These are phyloP conservation scores for Lepidonotus clava DNA, from an alignment of 2,888 invertebrate genomes.

Conservation along the genomic window DNA sequence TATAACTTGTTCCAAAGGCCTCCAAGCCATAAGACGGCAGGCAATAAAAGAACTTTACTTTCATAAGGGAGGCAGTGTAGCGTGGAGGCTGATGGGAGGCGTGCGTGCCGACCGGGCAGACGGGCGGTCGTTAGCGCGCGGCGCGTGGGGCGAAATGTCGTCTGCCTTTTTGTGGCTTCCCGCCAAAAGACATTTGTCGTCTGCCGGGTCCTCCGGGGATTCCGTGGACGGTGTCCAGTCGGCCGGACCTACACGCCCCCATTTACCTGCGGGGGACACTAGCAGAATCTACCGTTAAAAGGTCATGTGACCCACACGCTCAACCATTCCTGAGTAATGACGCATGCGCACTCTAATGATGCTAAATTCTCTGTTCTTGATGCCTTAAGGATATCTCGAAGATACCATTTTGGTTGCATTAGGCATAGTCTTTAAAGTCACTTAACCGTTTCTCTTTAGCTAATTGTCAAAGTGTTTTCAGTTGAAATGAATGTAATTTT, in stretches of 20 bases:
- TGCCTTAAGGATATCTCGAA: neutral
- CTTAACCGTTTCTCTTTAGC: too few relatives aligned
- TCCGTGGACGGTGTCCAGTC: neutral
- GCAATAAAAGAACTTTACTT: too few relatives aligned
- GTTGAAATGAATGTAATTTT: too few relatives aligned
- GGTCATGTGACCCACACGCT: neutral
- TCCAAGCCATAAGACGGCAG: too few relatives aligned
- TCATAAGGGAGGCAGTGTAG: too few relatives aligned
- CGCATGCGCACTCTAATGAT: neutral
- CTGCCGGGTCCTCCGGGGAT: neutral
- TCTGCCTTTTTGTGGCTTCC: neutral
- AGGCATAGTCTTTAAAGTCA: neutral
- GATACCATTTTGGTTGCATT: neutral
- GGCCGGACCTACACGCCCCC: neutral
- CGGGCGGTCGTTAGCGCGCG: too few relatives aligned
- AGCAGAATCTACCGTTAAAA: neutral
- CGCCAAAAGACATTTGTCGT: constrained; percentile 1
- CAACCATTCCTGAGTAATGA: neutral
- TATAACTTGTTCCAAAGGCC: too few relatives aligned
- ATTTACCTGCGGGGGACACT: neutral
- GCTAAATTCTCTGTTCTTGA: neutral
- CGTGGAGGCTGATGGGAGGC: too few relatives aligned
- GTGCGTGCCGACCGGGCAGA: too few relatives aligned
- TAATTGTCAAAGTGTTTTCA: too few relatives aligned
- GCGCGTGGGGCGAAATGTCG: neutral